Percentiles rank a stretch among this genome's conserved stretches.
Evolutionary conservation across 1,140 invertebrate species (phyloP).

Genomic region (Drosophila pruinosa): DNA sequence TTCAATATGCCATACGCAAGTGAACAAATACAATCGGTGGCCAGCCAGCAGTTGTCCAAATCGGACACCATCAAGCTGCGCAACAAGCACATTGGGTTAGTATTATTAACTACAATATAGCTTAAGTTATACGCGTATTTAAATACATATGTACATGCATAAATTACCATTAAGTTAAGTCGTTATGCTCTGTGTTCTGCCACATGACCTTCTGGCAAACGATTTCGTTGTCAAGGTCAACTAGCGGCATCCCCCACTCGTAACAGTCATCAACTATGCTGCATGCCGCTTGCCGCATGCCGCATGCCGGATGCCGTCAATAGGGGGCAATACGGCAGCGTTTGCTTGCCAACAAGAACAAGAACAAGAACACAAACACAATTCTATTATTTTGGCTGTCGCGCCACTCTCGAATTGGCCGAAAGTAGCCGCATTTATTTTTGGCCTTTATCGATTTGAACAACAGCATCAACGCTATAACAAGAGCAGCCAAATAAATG

Average conservation of each 20-base stretch:
- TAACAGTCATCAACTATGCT: slow-evolving; percentile 52
- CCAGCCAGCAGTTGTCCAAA: slow-evolving; percentile 88
- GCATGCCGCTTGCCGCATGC: not conserved
- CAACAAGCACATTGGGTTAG: slow-evolving; percentile 92
- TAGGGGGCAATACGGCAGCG: not conserved
- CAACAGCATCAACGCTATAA: not conserved
- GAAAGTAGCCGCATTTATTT: slow-evolving; percentile 41
- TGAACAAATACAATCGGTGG: slow-evolving; percentile 74
- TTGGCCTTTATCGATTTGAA: slow-evolving; percentile 47
- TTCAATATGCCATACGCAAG: slow-evolving; percentile 74
- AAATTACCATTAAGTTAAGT: no score
- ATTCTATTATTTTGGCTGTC: slow-evolving; percentile 15
- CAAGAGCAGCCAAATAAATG: not conserved
- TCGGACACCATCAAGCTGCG: slow-evolving; percentile 90
- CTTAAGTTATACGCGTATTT: not conserved
- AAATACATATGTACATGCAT: no score
- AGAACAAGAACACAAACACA: no score
- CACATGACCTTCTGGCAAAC: slow-evolving; percentile 55
- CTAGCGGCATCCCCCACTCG: slow-evolving; percentile 60
- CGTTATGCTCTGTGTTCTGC: slow-evolving; percentile 9
- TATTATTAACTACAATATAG: not conserved
- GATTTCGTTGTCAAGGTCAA: slow-evolving; percentile 70
- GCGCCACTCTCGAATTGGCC: slow-evolving; percentile 5
- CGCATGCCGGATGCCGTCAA: not conserved
- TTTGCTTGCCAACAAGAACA: not conserved